Conservation (phyloP, 2,797 vertebrate species). For the Gallinago nigripennis region DNA sequence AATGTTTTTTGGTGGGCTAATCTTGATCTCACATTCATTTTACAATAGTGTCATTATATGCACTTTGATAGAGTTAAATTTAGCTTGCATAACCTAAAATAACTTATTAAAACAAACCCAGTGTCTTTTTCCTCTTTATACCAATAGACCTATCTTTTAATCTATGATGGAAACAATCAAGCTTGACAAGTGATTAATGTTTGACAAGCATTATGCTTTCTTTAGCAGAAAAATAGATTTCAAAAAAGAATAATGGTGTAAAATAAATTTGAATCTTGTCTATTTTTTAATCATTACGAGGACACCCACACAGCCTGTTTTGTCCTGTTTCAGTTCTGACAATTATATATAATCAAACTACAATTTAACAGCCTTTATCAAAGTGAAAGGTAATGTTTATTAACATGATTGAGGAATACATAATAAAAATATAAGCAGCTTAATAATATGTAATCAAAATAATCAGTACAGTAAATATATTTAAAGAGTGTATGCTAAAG, state of each 20-base stretch:
- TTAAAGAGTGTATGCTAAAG: neutral
- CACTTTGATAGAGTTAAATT: neutral
- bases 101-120: neutral
- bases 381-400: slow-evolving; percentile 10
- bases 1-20: neutral
- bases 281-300: neutral
- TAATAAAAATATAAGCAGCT: slow-evolving; percentile 26
- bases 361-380: neutral
- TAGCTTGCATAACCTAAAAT: neutral
- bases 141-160: neutral
- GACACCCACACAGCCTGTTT: neutral
- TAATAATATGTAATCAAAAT: slow-evolving; percentile 21
- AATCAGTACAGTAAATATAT: neutral
- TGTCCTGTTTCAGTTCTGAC: neutral
- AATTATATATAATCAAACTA: neutral
- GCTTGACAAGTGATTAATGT: neutral
- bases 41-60: neutral
- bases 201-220: neutral
- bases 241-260: neutral
- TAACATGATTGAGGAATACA: neutral
- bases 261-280: neutral
- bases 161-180: neutral
- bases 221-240: neutral
- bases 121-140: neutral
- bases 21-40: neutral